A percentile compares a stretch with the other conserved stretches of the same genome.
phyloP scores from a whole-genome alignment of 2,888 invertebrate genomes.

The Sepiola atlantica region DNA sequence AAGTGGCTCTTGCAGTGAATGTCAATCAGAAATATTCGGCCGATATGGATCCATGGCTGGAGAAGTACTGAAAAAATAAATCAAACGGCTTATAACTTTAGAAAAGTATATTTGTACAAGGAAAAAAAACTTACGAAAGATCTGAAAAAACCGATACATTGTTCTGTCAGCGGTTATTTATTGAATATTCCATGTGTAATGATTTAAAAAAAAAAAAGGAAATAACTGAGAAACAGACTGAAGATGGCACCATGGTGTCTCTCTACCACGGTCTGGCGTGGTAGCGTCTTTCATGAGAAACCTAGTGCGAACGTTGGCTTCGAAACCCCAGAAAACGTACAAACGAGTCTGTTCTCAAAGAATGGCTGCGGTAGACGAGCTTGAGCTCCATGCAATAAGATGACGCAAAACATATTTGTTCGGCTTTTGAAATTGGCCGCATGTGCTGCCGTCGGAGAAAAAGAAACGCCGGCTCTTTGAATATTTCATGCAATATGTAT shows the following conservation, averaged over 20 bases:
- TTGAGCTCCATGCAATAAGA: not conserved
- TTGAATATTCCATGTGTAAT: not conserved
- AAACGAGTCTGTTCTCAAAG: not conserved
- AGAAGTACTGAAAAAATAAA: too few relatives aligned
- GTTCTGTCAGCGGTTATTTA: not conserved
- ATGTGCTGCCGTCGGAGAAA: not conserved
- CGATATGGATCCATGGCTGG: too few relatives aligned
- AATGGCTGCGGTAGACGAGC: not conserved
- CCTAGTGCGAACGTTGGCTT: not conserved
- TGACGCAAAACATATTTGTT: not conserved
- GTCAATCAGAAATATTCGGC: too few relatives aligned
- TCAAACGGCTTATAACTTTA: not conserved
- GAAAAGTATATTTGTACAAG: not conserved
- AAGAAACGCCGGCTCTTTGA: not conserved
- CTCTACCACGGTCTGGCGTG: not conserved
- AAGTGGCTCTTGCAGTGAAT: too few relatives aligned
- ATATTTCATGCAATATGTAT: not conserved
- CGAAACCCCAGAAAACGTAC: not conserved
- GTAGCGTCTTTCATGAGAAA: not conserved
- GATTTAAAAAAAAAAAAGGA: not conserved
- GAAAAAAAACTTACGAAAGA: not conserved
- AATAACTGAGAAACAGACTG: not conserved
- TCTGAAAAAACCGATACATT: not conserved
- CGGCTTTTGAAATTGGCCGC: not conserved
- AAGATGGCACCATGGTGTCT: not conserved